phyloP scores from a whole-genome alignment of 92 coral and sea anemone genomes.

The Anthopleura xanthogrammica region DNA sequence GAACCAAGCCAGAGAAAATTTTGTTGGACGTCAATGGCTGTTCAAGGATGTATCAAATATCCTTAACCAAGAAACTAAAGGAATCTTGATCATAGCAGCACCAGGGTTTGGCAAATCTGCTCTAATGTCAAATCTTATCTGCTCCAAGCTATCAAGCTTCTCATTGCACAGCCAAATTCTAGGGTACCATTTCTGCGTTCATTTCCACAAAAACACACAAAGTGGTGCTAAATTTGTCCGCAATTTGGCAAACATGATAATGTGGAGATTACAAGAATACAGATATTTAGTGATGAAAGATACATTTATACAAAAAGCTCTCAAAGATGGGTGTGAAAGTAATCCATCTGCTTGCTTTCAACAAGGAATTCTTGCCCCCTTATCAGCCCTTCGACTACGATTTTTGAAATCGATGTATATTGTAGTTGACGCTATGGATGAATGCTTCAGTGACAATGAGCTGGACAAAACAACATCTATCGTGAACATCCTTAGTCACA shows the following conservation, averaged over 20 bases:
- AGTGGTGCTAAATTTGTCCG: slow-evolving; percentile 80
- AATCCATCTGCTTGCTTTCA: slow-evolving; percentile 76
- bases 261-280: slow-evolving; percentile 51
- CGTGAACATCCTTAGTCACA: slow-evolving; percentile 50
- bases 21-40: slow-evolving; percentile 70
- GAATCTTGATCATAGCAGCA: slow-evolving; percentile 61
- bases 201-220: slow-evolving; percentile 68
- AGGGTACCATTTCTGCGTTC: slow-evolving; percentile 79
- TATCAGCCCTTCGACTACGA: slow-evolving; percentile 35
- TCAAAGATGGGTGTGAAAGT: slow-evolving; percentile 55
- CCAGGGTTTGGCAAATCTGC: slow-evolving; percentile 97
- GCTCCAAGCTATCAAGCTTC: slow-evolving; percentile 75
- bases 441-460: slow-evolving; percentile 45
- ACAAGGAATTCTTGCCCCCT: slow-evolving; percentile 63
- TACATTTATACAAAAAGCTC: slow-evolving; percentile 38
- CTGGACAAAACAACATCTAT: slow-evolving; percentile 32
- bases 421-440: slow-evolving; percentile 80
- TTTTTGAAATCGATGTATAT: slow-evolving; percentile 44
- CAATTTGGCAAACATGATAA: slow-evolving; percentile 74
- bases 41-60: slow-evolving; percentile 21
- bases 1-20: slow-evolving; percentile 33
- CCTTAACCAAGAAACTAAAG: not conserved
- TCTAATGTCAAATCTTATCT: slow-evolving; percentile 65
- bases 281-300: slow-evolving; percentile 35
- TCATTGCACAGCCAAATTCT: slow-evolving; percentile 65